Percentiles rank a stretch among this genome's conserved stretches.
Conservation (phyloP, 1,140 invertebrate species). For the Steinernema khuongi region DNA sequence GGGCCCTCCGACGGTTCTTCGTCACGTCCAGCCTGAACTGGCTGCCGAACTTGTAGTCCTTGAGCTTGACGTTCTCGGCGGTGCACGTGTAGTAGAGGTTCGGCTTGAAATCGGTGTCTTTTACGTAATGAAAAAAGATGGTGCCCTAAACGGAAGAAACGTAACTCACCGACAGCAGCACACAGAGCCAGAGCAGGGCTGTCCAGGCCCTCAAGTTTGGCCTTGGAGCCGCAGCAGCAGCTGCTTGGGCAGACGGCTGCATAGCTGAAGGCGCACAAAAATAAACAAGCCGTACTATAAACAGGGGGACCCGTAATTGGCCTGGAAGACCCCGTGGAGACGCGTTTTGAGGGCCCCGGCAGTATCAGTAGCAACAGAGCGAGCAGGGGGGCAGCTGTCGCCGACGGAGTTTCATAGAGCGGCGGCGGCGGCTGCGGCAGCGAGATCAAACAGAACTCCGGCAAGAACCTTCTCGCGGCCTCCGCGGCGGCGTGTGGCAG, state of each 20-base stretch:
- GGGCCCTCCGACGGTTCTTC: constrained; percentile 36
- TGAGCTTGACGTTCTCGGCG: constrained; percentile 55
- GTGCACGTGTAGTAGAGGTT: constrained; percentile 56
- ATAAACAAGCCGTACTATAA: background rate
- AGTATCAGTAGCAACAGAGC: constrained; percentile 9
- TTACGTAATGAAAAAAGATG: constrained; percentile 58
- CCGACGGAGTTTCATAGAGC: constrained; percentile 14
- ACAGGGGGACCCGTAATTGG: constrained; percentile 7
- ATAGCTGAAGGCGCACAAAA: constrained; percentile 4
- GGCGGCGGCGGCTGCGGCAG: no score
- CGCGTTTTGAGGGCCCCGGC: background rate
- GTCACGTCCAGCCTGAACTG: constrained; percentile 48
- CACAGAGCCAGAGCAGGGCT: background rate
- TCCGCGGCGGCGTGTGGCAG: background rate
- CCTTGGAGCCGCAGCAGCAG: background rate
- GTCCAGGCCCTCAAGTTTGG: constrained; percentile 3
- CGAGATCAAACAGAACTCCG: background rate
- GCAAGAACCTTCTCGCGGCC: background rate
- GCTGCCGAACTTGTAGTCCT: constrained; percentile 57
- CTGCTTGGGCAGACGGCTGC: constrained; percentile 9
- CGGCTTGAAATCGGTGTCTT: constrained; percentile 57
- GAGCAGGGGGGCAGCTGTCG: background rate
- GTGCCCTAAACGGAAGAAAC: constrained; percentile 54
- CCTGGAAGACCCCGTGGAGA: no score
- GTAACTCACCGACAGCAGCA: constrained; percentile 39